phyloP scores from a whole-genome alignment of 1,140 invertebrate genomes.

The Calosoma granatense region DNA sequence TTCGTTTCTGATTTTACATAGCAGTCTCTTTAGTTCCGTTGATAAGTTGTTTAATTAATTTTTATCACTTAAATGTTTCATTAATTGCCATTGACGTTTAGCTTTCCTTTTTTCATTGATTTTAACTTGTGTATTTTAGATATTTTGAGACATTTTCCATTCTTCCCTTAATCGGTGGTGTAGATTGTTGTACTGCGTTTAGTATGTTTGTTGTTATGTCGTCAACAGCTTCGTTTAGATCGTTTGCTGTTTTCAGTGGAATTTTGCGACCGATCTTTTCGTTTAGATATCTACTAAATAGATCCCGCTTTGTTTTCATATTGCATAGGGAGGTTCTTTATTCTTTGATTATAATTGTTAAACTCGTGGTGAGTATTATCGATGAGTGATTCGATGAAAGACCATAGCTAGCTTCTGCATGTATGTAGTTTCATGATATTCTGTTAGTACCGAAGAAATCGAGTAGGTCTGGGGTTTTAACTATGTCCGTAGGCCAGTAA shows the following conservation, averaged over 20 bases:
- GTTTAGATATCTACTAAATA: background rate
- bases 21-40: background rate
- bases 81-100: background rate
- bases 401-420: background rate
- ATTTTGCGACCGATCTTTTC: background rate
- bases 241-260: background rate
- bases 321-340: background rate
- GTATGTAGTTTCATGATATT: background rate
- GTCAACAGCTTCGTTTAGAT: background rate
- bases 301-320: background rate
- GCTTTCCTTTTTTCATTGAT: background rate
- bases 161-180: background rate
- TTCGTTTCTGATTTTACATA: background rate
- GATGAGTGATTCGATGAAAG: background rate
- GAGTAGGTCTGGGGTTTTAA: slow-evolving; percentile 30
- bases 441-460: slow-evolving; percentile 16
- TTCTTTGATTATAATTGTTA: background rate
- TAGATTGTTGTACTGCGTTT: background rate
- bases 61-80: background rate
- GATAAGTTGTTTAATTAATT: background rate
- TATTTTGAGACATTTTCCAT: background rate
- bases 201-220: background rate
- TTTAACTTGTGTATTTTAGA: background rate
- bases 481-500: slow-evolving; percentile 32
- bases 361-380: background rate